These are phyloP conservation scores for Pseudopleuronectes americanus DNA, from an alignment of 2,797 vertebrate species.

Conservation along the genomic window DNA sequence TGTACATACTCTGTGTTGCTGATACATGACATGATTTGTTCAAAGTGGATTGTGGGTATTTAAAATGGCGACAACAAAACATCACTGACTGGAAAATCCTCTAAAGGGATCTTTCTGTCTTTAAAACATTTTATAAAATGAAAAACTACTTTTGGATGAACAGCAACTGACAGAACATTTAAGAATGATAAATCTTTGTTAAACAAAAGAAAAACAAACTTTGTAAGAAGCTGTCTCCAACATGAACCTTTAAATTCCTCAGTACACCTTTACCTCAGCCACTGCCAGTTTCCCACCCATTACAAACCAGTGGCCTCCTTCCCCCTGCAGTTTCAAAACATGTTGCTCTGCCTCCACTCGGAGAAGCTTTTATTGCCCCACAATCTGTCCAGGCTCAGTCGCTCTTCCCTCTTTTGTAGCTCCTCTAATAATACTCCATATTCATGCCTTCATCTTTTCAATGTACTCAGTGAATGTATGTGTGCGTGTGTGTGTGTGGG, in stretches of 20 bases:
- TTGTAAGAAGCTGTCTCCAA: constrained; percentile 27
- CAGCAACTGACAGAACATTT: background rate
- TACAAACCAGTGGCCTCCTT: constrained; percentile 48
- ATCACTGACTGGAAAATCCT: too few species aligned
- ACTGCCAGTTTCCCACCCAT: constrained; percentile 53
- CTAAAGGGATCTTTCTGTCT: too few species aligned
- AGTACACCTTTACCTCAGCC: constrained; percentile 58
- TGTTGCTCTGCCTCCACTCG: constrained; percentile 56
- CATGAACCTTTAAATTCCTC: constrained; percentile 46
- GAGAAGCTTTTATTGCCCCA: constrained; percentile 67
- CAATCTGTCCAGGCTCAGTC: constrained; percentile 63
- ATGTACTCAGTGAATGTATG: constrained; percentile 47
- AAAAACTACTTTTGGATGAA: background rate
- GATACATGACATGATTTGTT: too few species aligned
- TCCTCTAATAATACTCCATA: constrained; percentile 69
- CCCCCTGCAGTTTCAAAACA: constrained; percentile 60
- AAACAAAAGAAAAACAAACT: constrained; percentile 13
- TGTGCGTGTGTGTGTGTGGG: constrained; percentile 14
- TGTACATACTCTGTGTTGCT: too few species aligned
- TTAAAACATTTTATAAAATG: too few species aligned
- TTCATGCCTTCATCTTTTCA: constrained; percentile 59
- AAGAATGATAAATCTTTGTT: constrained; percentile 14
- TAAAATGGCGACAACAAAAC: too few species aligned
- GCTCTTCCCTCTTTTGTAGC: constrained; percentile 57
- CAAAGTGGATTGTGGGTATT: too few species aligned